Percentiles rank a stretch among this genome's conserved stretches.
These are phyloP conservation scores for Australoheros scitulus DNA, from an alignment of 2,113 vertebrate species.

Conservation along the genomic window DNA sequence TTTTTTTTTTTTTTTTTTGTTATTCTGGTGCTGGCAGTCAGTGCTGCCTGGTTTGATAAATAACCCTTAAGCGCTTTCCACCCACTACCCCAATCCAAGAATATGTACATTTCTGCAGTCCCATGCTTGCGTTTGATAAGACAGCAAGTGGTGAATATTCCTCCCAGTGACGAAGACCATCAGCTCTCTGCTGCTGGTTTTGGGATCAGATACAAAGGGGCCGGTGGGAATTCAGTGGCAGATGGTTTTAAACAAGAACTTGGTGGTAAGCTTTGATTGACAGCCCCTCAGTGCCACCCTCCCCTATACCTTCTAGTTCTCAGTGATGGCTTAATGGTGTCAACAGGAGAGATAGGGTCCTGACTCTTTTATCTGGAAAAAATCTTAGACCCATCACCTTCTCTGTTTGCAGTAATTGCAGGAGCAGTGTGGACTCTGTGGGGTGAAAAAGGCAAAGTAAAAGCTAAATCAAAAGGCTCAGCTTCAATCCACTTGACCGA, in stretches of 20 bases:
- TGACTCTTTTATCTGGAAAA: conserved; percentile 75
- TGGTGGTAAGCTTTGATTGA: conserved; percentile 66
- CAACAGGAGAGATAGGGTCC: conserved; percentile 74
- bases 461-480: conserved; percentile 79
- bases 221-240: conserved; percentile 58
- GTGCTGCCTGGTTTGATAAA: conserved; percentile 59
- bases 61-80: conserved; percentile 63
- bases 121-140: conserved; percentile 65
- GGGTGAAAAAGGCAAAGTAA: conserved; percentile 71
- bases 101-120: conserved; percentile 30
- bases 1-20: conserved; percentile 10
- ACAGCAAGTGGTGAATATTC: conserved; percentile 58
- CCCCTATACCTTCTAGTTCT: conserved; percentile 41
- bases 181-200: conserved; percentile 40
- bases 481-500: conserved; percentile 86
- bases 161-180: conserved; percentile 37
- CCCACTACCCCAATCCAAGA: conserved; percentile 54
- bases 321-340: conserved; percentile 75
- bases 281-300: conserved; percentile 32
- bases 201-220: conserved; percentile 67
- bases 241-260: conserved; percentile 73
- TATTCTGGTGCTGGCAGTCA: conserved; percentile 46
- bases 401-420: conserved; percentile 83
- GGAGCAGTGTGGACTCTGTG: conserved; percentile 73
- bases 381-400: conserved; percentile 80